Conservation (phyloP, 35 echinoderm and acorn worm species). For the Lytechinus variegatus region DNA sequence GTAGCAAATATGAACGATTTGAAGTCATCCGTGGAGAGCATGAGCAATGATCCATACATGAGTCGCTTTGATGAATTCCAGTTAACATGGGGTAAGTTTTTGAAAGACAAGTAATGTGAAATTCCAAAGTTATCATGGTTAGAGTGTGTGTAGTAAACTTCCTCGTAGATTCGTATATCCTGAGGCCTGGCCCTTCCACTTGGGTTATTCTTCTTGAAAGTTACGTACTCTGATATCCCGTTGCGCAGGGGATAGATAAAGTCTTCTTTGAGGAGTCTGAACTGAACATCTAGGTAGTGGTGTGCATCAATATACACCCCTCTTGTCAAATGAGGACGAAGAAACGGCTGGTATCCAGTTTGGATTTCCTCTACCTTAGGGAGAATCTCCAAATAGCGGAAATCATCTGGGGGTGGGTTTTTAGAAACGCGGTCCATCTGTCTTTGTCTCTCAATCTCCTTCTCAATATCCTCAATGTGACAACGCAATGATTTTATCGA, state of each 20-base stretch:
- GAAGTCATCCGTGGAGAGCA: conserved; percentile 85
- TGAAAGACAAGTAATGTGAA: background rate
- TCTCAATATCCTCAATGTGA: conserved; percentile 7
- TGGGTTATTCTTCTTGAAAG: conserved; percentile 9
- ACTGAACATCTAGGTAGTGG: conserved; percentile 82
- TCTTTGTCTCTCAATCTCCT: conserved; percentile 10
- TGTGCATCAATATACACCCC: conserved; percentile 49
- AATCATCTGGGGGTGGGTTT: conserved; percentile 76
- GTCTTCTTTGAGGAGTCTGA: conserved; percentile 71
- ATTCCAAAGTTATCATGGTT: background rate
- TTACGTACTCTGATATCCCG: conserved; percentile 60
- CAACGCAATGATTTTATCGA: background rate
- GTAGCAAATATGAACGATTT: conserved; percentile 75
- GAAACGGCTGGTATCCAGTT: conserved; percentile 47
- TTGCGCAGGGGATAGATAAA: conserved; percentile 66
- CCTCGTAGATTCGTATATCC: conserved; percentile 69
- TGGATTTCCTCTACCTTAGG: conserved; percentile 49
- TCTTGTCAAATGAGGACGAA: conserved; percentile 63
- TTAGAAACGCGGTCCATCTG: background rate
- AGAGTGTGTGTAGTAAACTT: background rate
- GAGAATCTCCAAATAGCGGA: conserved; percentile 63
- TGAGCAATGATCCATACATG: conserved; percentile 80
- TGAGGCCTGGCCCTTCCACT: background rate
- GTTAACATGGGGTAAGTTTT: conserved; percentile 38
- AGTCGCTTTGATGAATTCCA: conserved; percentile 83